phyloP scores from a whole-genome alignment of 1,140 invertebrate species.

The Eumeta japonica region DNA sequence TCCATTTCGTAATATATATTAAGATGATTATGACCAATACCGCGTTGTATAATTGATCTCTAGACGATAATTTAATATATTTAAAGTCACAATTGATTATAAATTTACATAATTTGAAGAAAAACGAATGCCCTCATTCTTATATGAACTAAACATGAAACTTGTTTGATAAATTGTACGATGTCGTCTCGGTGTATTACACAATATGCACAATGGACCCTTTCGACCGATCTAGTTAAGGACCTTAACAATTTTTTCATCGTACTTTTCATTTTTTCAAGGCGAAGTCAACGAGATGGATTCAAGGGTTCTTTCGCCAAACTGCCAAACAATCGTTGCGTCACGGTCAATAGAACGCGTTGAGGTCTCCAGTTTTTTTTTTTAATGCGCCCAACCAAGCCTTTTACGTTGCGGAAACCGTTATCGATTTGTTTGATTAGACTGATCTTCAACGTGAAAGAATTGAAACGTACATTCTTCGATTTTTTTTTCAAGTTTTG shows the following conservation, averaged over 20 bases:
- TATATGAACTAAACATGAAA: too few species aligned
- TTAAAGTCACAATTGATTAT: too few species aligned
- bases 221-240: conserved; percentile 45
- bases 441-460: too few species aligned
- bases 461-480: too few species aligned
- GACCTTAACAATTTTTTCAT: conserved; percentile 38
- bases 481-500: too few species aligned
- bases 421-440: too few species aligned
- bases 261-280: conserved; percentile 41
- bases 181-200: conserved; percentile 48
- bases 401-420: conserved; percentile 21
- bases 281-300: conserved; percentile 52
- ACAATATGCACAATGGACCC: conserved; percentile 51
- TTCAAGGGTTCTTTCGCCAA: conserved; percentile 42
- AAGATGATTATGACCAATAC: too few species aligned
- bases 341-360: conserved; percentile 50
- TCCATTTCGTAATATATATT: too few species aligned
- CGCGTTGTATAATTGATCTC: too few species aligned
- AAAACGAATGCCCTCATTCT: too few species aligned
- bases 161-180: conserved; percentile 16
- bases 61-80: too few species aligned
- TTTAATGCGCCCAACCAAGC: conserved; percentile 8
- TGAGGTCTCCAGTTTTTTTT: conserved; percentile 34
- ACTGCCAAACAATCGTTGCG: conserved; percentile 54
- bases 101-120: too few species aligned